Evolutionary conservation across 2,113 vertebrate species (phyloP).

Genomic region (Pseudorasbora parva): DNA sequence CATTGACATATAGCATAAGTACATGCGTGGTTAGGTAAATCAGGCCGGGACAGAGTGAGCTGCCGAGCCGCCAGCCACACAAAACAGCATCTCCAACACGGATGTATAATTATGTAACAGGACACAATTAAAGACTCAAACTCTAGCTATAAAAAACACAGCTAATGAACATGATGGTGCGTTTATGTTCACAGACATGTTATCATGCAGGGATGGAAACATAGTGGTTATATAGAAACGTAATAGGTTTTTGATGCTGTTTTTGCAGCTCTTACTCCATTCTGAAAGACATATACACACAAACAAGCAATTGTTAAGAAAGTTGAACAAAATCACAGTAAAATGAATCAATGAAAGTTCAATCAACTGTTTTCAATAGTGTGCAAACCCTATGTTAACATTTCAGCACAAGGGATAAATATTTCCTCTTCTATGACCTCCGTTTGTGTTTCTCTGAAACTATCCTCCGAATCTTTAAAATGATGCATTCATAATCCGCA

Average conservation of each 20-base stretch:
- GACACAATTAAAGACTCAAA: conserved; percentile 39
- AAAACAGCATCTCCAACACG: conserved; percentile 9
- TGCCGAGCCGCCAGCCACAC: conserved; percentile 27
- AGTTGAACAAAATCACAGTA: background rate
- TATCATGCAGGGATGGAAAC: conserved; percentile 12
- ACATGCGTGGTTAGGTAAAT: conserved; percentile 15
- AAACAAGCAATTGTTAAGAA: background rate
- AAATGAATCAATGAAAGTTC: no score
- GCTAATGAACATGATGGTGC: conserved; percentile 13
- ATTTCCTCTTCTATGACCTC: no score
- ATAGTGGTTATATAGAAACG: background rate
- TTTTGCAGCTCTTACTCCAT: no score
- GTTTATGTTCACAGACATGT: conserved; percentile 30
- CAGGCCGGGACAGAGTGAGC: background rate
- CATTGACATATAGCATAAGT: conserved; percentile 5
- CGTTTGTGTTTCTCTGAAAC: no score
- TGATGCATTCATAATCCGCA: no score
- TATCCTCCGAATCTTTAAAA: no score
- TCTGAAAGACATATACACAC: no score
- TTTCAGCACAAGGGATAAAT: no score
- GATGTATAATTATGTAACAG: conserved; percentile 29
- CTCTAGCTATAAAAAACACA: conserved; percentile 2
- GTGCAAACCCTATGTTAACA: no score
- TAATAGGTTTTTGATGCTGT: no score
- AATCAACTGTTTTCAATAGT: background rate